Evolutionary conservation across 2,113 vertebrate species (phyloP).

Genomic region (Gallinago undulata): DNA sequence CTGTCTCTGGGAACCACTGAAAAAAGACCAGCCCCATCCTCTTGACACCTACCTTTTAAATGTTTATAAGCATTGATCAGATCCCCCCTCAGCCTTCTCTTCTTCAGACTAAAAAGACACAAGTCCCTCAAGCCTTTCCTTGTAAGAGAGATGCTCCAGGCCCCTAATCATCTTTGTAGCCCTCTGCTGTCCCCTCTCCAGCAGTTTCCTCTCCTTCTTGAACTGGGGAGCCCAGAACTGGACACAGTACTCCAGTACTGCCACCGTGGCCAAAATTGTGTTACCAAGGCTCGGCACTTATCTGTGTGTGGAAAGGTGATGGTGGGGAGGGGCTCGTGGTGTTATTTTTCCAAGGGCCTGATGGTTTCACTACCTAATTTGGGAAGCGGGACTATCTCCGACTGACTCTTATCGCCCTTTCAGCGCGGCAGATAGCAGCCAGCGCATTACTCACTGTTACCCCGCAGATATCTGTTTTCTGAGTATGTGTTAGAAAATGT

Average conservation of each 20-base stretch:
- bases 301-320: background rate
- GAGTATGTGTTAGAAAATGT: background rate
- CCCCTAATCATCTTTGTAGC: too few relatives aligned
- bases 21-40: too few relatives aligned
- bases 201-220: too few relatives aligned
- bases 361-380: conserved; percentile 41
- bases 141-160: too few relatives aligned
- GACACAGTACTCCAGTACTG: background rate
- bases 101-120: too few relatives aligned
- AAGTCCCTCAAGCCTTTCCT: too few relatives aligned
- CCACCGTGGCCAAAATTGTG: background rate
- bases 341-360: conserved; percentile 28
- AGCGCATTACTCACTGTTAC: conserved; percentile 2
- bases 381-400: conserved; percentile 22
- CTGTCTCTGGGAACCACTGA: too few relatives aligned
- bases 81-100: too few relatives aligned
- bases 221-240: too few relatives aligned
- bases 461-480: conserved; percentile 33
- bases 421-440: conserved; percentile 51
- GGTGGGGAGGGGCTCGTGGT: background rate
- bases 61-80: too few relatives aligned
- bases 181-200: too few relatives aligned
- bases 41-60: too few relatives aligned
- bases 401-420: conserved; percentile 58
- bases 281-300: background rate